phyloP scores from a whole-genome alignment of 2,113 vertebrate species.

The Carettochelys insculpta region DNA sequence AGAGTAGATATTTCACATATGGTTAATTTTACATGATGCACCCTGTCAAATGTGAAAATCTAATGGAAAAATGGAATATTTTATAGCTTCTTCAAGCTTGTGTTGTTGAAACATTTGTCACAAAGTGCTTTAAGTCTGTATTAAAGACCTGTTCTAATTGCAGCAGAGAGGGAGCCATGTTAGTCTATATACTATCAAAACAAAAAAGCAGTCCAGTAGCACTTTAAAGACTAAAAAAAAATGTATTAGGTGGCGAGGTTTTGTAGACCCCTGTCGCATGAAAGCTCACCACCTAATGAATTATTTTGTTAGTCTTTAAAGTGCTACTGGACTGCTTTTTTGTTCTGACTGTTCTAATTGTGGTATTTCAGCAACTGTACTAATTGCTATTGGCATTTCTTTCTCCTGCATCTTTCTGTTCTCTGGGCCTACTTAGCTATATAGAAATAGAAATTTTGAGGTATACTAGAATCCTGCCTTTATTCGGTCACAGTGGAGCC shows the following conservation, averaged over 20 bases:
- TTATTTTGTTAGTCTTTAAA: too few species aligned
- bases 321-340: too few species aligned
- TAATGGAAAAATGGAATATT: background rate
- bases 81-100: background rate
- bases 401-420: background rate
- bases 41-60: background rate
- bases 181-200: too few species aligned
- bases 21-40: background rate
- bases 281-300: too few species aligned
- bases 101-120: background rate
- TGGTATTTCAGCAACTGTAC: background rate
- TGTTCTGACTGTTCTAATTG: too few species aligned
- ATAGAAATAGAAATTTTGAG: background rate
- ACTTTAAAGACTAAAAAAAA: too few species aligned
- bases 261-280: too few species aligned
- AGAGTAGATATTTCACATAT: rapidly evolving
- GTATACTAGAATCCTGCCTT: background rate
- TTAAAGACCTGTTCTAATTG: background rate
- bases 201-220: too few species aligned
- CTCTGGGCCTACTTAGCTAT: background rate
- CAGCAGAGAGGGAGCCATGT: too few species aligned
- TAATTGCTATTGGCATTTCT: background rate
- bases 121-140: background rate
- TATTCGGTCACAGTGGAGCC: background rate
- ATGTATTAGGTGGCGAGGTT: too few species aligned